phyloP scores from a whole-genome alignment of 2,888 invertebrate species.

The Sphaerophoria rueppellii region DNA sequence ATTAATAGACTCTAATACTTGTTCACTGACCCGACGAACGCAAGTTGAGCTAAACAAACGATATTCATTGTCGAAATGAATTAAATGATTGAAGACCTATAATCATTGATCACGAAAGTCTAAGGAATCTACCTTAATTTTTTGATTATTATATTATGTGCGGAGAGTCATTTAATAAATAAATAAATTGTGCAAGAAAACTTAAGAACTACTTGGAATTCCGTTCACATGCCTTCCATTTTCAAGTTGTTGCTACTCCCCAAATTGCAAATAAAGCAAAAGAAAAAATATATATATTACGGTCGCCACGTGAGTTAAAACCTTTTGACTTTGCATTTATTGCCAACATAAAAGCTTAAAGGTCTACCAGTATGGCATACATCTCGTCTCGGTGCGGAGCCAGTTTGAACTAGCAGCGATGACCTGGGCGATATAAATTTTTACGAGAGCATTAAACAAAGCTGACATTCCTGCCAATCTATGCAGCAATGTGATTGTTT shows the following conservation, averaged over 20 bases:
- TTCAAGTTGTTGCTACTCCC: neutral
- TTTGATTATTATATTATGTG: no score
- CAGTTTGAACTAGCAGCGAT: conserved; percentile 37
- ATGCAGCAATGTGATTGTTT: conserved; percentile 53
- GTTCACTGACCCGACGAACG: no score
- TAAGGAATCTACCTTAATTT: no score
- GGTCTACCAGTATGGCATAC: conserved; percentile 64
- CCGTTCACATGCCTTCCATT: conserved; percentile 50
- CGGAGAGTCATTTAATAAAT: no score
- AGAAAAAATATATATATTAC: conserved; percentile 48
- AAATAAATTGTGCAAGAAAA: no score
- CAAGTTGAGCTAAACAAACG: no score
- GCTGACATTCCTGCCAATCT: conserved; percentile 72
- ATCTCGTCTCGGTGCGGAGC: conserved; percentile 46
- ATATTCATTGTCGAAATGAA: no score
- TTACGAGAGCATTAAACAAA: conserved; percentile 73
- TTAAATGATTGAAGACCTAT: no score
- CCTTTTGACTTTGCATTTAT: conserved; percentile 74
- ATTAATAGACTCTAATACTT: no score
- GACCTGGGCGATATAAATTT: conserved; percentile 72
- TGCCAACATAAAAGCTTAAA: conserved; percentile 72
- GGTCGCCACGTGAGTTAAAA: conserved; percentile 72
- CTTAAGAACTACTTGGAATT: neutral
- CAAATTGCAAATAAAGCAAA: neutral
- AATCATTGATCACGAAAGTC: no score